phyloP scores from a whole-genome alignment of 2,797 vertebrate species.

The Tenualosa ilisha region DNA sequence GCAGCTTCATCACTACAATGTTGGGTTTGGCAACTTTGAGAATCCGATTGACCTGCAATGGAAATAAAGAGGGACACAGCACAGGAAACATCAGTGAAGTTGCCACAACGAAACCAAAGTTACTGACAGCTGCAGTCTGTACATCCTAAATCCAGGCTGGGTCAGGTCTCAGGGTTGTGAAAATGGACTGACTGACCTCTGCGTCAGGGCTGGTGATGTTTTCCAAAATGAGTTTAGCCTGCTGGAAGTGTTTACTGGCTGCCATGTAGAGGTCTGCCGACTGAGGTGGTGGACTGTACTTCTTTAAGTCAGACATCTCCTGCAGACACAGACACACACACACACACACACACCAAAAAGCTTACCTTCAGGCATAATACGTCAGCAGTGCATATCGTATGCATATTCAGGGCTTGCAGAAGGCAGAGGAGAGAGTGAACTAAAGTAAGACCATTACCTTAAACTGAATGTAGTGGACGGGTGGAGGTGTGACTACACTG shows the following conservation, averaged over 20 bases:
- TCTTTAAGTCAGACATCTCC: conserved; percentile 99
- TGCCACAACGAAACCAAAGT: neutral
- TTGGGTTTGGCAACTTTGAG: conserved; percentile 98
- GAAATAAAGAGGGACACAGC: neutral
- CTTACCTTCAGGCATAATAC: too few species aligned
- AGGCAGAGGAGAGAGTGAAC: neutral
- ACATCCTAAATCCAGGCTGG: neutral
- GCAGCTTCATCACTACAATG: conserved; percentile 95
- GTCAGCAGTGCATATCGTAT: too few species aligned
- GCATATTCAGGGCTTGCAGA: too few species aligned
- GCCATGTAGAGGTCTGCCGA: conserved; percentile 96
- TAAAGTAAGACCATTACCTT: conserved; percentile 76
- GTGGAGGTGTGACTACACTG: conserved; percentile 96
- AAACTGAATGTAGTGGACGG: conserved; percentile 97
- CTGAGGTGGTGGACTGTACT: conserved; percentile 95
- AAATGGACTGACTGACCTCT: conserved; percentile 77
- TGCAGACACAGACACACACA: conserved; percentile 51
- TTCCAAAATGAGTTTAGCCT: conserved; percentile 97
- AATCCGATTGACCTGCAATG: conserved; percentile 87
- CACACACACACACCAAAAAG: conserved; percentile 6
- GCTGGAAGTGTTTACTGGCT: conserved; percentile 98
- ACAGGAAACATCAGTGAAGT: neutral
- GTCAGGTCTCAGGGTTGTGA: neutral
- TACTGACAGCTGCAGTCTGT: neutral
- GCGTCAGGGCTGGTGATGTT: conserved; percentile 90